These are phyloP conservation scores for Nematostella vectensis DNA, from an alignment of 92 coral and sea anemone genomes.

Conservation along the genomic window DNA sequence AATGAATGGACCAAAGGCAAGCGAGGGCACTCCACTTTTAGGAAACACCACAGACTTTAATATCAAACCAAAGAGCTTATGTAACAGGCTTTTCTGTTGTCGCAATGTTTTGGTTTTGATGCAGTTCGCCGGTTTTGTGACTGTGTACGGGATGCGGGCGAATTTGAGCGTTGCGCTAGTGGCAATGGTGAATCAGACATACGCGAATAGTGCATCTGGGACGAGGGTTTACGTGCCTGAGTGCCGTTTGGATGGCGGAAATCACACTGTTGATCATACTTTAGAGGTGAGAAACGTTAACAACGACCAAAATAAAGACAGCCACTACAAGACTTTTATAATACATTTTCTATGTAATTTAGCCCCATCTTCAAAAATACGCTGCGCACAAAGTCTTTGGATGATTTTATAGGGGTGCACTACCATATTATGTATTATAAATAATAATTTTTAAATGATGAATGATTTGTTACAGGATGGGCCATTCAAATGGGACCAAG, in stretches of 20 bases:
- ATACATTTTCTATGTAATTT: too few species aligned
- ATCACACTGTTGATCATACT: conserved; percentile 8
- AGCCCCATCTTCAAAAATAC: too few species aligned
- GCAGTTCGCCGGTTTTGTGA: conserved; percentile 25
- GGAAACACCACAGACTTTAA: background rate
- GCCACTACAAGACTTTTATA: too few species aligned
- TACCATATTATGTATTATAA: too few species aligned
- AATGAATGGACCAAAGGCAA: background rate
- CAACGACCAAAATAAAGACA: too few species aligned
- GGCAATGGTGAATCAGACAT: conserved; percentile 38
- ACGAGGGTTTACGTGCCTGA: conserved; percentile 12
- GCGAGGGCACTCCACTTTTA: background rate
- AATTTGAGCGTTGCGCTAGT: conserved; percentile 36
- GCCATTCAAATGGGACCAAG: conserved; percentile 26
- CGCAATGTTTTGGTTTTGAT: conserved; percentile 21
- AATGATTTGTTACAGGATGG: too few species aligned
- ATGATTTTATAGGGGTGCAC: too few species aligned
- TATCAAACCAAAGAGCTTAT: background rate
- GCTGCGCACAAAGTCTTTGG: too few species aligned
- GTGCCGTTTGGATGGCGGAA: conserved; percentile 13
- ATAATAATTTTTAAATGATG: too few species aligned
- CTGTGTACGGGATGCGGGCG: conserved; percentile 35
- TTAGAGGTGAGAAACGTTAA: too few species aligned
- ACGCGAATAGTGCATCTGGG: conserved; percentile 18
- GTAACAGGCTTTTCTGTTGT: conserved; percentile 17